Evolutionary conservation across 2,888 invertebrate species (phyloP).

Genomic region (Cordylochernes scorpioides): DNA sequence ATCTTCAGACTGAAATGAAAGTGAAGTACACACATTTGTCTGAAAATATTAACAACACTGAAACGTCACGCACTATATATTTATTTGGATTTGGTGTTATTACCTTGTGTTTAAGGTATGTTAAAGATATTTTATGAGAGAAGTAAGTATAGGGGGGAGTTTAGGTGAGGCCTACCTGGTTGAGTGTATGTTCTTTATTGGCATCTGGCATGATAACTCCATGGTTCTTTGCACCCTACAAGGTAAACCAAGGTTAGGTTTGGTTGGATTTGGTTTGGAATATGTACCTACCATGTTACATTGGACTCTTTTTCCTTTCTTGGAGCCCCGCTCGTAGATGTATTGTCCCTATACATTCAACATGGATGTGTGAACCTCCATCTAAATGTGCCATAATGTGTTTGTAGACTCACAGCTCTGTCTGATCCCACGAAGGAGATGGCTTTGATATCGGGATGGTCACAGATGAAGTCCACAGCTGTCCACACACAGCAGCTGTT

Average conservation of each 20-base stretch:
- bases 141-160: too few relatives aligned
- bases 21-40: too few relatives aligned
- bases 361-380: conserved; percentile 1
- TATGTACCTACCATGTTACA: conserved; percentile 47
- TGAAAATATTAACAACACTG: too few relatives aligned
- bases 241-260: neutral
- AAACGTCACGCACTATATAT: too few relatives aligned
- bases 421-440: conserved; percentile 97
- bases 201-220: conserved; percentile 90
- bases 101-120: too few relatives aligned
- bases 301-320: conserved; percentile 80
- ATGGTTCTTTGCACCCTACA: conserved; percentile 81
- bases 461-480: conserved; percentile 89
- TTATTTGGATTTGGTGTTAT: too few relatives aligned
- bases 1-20: too few relatives aligned
- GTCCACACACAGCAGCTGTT: too few relatives aligned
- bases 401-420: conserved; percentile 38
- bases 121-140: too few relatives aligned
- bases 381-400: neutral
- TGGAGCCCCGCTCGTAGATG: conserved; percentile 71
- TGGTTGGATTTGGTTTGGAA: neutral
- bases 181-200: conserved; percentile 80
- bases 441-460: conserved; percentile 77
- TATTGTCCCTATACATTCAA: conserved; percentile 39
- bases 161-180: conserved; percentile 37